phyloP scores from a whole-genome alignment of 2,888 invertebrate species.

The Pocota personata region DNA sequence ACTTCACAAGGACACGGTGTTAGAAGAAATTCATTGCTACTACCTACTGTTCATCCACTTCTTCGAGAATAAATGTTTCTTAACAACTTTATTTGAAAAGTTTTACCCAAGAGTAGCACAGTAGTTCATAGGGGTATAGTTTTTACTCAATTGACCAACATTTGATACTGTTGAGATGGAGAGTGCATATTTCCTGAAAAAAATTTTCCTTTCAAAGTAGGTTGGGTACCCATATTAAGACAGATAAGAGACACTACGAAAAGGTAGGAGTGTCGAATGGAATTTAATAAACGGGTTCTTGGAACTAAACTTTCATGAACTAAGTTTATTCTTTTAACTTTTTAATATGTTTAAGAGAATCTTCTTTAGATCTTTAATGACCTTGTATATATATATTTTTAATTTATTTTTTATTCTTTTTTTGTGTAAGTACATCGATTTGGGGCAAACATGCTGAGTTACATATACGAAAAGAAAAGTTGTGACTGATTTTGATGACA shows the following conservation, averaged over 20 bases:
- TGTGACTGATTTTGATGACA: too few species aligned
- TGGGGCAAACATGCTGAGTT: too few species aligned
- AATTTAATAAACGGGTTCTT: constrained; percentile 5
- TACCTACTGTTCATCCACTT: constrained; percentile 1
- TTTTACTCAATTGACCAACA: constrained; percentile 27
- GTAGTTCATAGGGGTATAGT: constrained; percentile 3
- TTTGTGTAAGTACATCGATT: too few species aligned
- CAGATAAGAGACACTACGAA: neutral
- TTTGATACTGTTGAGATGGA: neutral
- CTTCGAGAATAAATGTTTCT: neutral
- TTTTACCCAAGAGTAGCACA: constrained; percentile 12
- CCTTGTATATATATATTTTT: too few species aligned
- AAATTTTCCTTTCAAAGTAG: neutral
- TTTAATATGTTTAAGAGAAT: neutral
- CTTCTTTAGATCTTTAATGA: too few species aligned
- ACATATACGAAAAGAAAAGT: too few species aligned
- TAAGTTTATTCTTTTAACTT: neutral
- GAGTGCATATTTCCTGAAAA: neutral
- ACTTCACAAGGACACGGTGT: neutral
- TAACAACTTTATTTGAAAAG: constrained; percentile 48
- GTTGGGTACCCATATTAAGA: neutral
- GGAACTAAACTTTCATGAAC: neutral
- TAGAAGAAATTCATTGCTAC: neutral
- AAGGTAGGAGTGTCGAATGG: neutral
- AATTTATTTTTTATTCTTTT: too few species aligned